Evolutionary conservation across 2,113 vertebrate genomes (phyloP), one percentile per base, ranked within the genome.

Genomic region (Orycteropus afer): DNA sequence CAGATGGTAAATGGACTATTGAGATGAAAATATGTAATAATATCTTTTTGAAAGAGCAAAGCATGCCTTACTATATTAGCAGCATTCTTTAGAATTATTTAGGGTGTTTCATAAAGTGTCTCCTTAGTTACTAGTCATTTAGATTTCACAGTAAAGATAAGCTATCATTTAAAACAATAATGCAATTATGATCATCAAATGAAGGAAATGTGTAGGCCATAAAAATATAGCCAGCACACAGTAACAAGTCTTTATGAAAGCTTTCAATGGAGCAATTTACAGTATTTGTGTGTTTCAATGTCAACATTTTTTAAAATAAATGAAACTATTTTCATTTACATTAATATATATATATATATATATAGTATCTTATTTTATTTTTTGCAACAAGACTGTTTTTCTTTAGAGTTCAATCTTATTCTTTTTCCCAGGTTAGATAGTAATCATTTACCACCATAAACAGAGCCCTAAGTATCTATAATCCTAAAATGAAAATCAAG

Each of bases 81-180:
- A 85, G 61, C 57, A 94, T 90, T 86, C 34, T 82, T 90, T 84
- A 94, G 93, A 87, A 91, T 89, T 95, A 88, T 73, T 96, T 85
- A 94, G 63, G 53, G 40, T 74, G 42, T 71, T 89, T 37, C 94
- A 91, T 81, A 82, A 98, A 91, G 14, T 69, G 71, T 59, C 27
- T 91, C 67, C 82, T 77, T 53, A 69, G 61, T 76, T 86, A 25
- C 65, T 89, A 93, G 67, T 89, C 76, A 96, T 94, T 96, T 96
- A 55, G 89, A 80, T 85, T 96, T 95, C 90, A 93, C 86, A 61
- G 27, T 85, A 93, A 93, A 92, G 76, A 73, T 89, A 86, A 96
- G 25, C 71, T 97, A 96, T 86, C n/a, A 96, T 93, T 96, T 86
- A 63, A 97, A 96, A 65, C 86, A 96, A 94, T 55, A 11, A 93